Base-by-base conservation (phyloP, 1,140 invertebrate species). In the Limonius californicus region DNA sequence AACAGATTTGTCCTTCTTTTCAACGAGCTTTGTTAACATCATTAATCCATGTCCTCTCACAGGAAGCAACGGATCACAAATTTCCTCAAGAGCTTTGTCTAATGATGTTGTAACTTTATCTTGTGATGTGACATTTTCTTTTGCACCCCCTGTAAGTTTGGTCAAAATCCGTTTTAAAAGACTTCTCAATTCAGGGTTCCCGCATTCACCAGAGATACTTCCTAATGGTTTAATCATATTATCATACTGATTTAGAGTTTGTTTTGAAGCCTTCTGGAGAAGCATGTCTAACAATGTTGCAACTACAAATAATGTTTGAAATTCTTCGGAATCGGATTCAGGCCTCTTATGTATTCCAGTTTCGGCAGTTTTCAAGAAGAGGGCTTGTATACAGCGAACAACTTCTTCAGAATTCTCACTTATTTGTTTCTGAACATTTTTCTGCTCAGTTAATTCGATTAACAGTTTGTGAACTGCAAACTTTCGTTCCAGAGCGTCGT, bases 21-120 rank as follows among this genome's bases (percentile, higher is more conserved):
- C 81, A 20, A 96, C 80, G 4, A 95, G 76, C 79, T 86, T 89
- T 19, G 83, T 85, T 8, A 95, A 73, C 54, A 81, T 76, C 59
- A 93, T 85, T 16, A 94, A 74, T 7, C 86, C 92, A 79, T 95
- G 91, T 15, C 87, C 91, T 73, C 86, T 82, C 0, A 90, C 82
- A 6, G 91, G 91, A n/a, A 94, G 72, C 42, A 90, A 73, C n/a
- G 84, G 79, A 79, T 92, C 87, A 68, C 83, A 82, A 4, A 89
- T 75, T 78, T 92, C 85, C 43, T 80, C 71, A 14, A 93, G 69
- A 0, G 87, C 87, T 70, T 84, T 79, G 53, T 85, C 80, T 72
- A 84, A 87, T 15, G 2, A 6, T 55, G 53, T 27, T 16, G 2
- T 21, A 27, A 54, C 53, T 74, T 70, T 57, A 63, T 79, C 68